phyloP scores from a whole-genome alignment of 2,113 vertebrate species.

The Stigmatopora nigra region DNA sequence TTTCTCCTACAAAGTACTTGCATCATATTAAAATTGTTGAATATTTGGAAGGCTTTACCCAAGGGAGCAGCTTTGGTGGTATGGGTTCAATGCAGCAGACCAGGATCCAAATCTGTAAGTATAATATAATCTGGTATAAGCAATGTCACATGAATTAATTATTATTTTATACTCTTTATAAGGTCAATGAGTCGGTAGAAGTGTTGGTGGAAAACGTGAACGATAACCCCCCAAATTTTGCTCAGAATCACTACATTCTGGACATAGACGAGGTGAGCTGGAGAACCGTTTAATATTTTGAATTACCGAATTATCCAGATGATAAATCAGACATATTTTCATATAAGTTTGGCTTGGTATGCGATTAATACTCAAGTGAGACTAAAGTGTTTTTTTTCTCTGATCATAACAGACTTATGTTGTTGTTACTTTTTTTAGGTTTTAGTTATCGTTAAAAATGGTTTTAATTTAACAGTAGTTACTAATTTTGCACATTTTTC shows the following conservation, averaged over 20 bases:
- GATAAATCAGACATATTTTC: too few species aligned
- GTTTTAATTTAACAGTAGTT: too few species aligned
- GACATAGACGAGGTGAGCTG: slow-evolving; percentile 68
- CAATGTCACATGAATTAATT: neutral
- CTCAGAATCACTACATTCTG: slow-evolving; percentile 52
- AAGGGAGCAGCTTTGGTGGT: slow-evolving; percentile 47
- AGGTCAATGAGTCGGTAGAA: slow-evolving; percentile 60
- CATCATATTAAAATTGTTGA: neutral
- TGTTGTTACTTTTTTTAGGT: too few species aligned
- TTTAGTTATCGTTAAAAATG: too few species aligned
- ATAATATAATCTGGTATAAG: neutral
- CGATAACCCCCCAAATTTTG: slow-evolving; percentile 70
- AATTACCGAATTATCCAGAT: too few species aligned
- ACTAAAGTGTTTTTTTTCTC: too few species aligned
- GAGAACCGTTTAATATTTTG: neutral
- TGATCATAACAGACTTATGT: too few species aligned
- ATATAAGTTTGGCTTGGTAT: too few species aligned
- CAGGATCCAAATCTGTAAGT: slow-evolving; percentile 64
- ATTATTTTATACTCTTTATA: neutral
- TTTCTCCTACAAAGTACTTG: neutral
- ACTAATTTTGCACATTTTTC: too few species aligned
- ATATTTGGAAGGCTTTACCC: neutral
- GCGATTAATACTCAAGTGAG: too few species aligned
- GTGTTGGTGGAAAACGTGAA: slow-evolving; percentile 66
- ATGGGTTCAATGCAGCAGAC: slow-evolving; percentile 62